These are phyloP conservation scores for Hydrocynus forskahlii DNA, from an alignment of 2,797 vertebrate species.

Conservation along the genomic window DNA sequence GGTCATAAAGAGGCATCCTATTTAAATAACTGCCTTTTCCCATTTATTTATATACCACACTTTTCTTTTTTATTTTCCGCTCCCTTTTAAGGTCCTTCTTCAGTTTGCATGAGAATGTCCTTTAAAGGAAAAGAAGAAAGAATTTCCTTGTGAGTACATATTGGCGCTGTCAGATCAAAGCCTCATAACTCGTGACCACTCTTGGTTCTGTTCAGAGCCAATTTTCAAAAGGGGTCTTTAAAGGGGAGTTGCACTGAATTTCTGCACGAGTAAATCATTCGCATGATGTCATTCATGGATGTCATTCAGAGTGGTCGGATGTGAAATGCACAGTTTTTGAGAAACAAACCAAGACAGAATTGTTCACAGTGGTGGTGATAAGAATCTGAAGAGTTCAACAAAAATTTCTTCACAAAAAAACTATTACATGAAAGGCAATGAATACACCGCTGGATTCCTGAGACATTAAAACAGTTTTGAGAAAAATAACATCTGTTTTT, in stretches of 20 bases:
- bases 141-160: conserved; percentile 16
- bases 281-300: background rate
- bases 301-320: background rate
- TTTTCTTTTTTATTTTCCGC: conserved; percentile 29
- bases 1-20: conserved; percentile 49
- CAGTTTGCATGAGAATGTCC: conserved; percentile 33
- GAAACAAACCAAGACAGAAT: background rate
- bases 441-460: background rate
- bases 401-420: too few species aligned
- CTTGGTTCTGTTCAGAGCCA: background rate
- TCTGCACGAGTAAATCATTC: background rate
- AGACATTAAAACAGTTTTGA: too few species aligned
- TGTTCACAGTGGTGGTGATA: background rate
- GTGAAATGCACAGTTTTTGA: background rate
- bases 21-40: conserved; percentile 35
- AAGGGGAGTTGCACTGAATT: background rate
- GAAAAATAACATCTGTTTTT: too few species aligned
- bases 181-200: background rate
- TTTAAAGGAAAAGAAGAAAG: conserved; percentile 29
- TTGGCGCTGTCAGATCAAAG: background rate
- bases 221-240: background rate
- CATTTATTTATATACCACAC: conserved; percentile 41
- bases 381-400: background rate
- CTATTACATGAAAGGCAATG: background rate
- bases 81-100: background rate